Conservation (phyloP, 1,140 invertebrate genomes). For the Drosophila ogumai region DNA sequence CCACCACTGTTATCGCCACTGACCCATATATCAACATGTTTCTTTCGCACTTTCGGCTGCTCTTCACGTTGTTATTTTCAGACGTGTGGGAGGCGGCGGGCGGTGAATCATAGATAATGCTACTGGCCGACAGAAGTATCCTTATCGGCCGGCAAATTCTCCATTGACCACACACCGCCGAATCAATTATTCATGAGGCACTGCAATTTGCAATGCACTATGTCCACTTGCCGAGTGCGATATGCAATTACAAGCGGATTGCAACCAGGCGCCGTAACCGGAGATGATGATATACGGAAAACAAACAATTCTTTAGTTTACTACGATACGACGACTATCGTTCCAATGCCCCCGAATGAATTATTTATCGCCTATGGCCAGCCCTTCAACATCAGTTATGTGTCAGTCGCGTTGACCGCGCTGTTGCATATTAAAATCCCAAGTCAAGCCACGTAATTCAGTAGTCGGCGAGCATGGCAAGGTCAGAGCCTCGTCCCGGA, state of each 20-base stretch:
- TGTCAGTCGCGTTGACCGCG: conserved; percentile 27
- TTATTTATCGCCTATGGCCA: conserved; percentile 53
- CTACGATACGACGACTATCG: conserved; percentile 6
- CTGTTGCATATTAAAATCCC: conserved; percentile 39
- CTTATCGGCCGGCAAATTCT: conserved; percentile 34
- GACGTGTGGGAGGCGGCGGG: conserved; percentile 21
- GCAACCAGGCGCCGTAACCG: conserved; percentile 15
- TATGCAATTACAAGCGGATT: conserved; percentile 20
- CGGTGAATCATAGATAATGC: conserved; percentile 30
- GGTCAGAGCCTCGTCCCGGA: conserved; percentile 53
- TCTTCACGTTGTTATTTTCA: conserved; percentile 18
- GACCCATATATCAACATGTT: conserved; percentile 81
- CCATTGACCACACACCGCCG: conserved; percentile 2
- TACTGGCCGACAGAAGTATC: conserved; percentile 6
- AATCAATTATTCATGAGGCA: conserved; percentile 53
- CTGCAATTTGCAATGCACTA: conserved; percentile 15
- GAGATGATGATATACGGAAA: conserved; percentile 29
- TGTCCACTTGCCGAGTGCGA: conserved; percentile 1
- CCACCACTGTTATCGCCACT: conserved; percentile 43
- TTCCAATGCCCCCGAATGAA: conserved; percentile 46
- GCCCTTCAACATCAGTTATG: conserved; percentile 52
- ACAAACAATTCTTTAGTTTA: conserved; percentile 45
- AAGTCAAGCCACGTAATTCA: conserved; percentile 36
- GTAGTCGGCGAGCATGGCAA: conserved; percentile 25
- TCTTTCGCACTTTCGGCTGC: conserved; percentile 28